Conservation (phyloP, 2,113 vertebrate species). For the Takifugu flavidus region DNA sequence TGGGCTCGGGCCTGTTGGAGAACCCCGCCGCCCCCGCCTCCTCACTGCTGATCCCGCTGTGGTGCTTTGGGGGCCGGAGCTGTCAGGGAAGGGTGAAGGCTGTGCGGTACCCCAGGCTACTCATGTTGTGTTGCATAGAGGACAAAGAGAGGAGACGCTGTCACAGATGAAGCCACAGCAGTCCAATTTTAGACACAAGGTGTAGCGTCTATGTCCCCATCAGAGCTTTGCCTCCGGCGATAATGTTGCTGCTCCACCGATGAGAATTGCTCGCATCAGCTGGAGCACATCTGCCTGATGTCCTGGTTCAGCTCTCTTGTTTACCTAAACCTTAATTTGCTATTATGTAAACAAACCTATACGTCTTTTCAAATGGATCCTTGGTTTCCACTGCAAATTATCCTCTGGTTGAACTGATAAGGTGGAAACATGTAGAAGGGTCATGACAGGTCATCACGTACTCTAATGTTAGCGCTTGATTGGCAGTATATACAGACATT, state of each 20-base stretch:
- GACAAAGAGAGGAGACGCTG: constrained; percentile 47
- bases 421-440: not conserved
- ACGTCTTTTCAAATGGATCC: too few species aligned
- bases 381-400: too few species aligned
- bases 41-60: constrained; percentile 26
- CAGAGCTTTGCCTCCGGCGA: not conserved
- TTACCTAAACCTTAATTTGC: too few species aligned
- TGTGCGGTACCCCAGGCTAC: constrained; percentile 48
- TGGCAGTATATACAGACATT: too few species aligned
- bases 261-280: not conserved
- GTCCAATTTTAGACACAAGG: constrained; percentile 38
- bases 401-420: too few species aligned
- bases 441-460: too few species aligned
- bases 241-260: not conserved
- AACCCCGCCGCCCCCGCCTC: constrained; percentile 13
- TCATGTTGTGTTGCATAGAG: constrained; percentile 52
- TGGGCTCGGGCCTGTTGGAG: constrained; percentile 51
- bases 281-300: not conserved
- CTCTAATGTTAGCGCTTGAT: too few species aligned
- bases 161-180: constrained; percentile 35
- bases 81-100: constrained; percentile 64
- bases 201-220: not conserved
- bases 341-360: too few species aligned
- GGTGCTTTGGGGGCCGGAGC: constrained; percentile 46
- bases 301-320: too few species aligned